Base-by-base conservation (phyloP, 2,888 invertebrate species). In the Nemoura dubitans region DNA sequence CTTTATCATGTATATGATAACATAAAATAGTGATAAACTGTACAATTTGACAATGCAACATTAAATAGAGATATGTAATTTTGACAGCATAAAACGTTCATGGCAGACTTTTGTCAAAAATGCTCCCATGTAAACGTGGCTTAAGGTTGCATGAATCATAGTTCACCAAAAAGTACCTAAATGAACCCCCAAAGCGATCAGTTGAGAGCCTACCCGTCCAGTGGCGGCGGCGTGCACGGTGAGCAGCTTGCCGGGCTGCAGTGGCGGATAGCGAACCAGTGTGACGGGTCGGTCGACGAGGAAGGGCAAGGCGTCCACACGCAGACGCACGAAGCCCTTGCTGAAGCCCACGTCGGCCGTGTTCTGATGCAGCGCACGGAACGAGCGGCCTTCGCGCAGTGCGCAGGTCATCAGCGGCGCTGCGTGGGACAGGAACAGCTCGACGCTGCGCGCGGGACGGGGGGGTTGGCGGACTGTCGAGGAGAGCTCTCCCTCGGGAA, bases 301-400 rank as follows among this genome's bases (percentile, higher is more conserved):
- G 89, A 92, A 92, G 16, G 91, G 90, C 27, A 92, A 88, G 26
- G 89, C 89, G 89, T 91, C 90, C 86, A 91, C 90, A 83, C 91
- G 91, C 26, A 93, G 91, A 76, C 91, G 89, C 0, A 92, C 90
- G 83, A 91, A 92, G 16, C 93, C 92, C 85, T 92, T 92, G 88
- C 93, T 93, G 88, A 94, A 93, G 0, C 92, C 91, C 86, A 93
- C 89, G 84, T 92, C 90, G 78, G 90, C 90, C n/a, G 89, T 88
- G 87, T 91, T 86, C 27, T 30, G 29, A 43, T 43, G 76, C 36
- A 87, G 85, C 76, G 43, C 76, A 43, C 82, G 84, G n/a, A 7
- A 76, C 27, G 26, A 26, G 26, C 27, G 59, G 27, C 29, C 76
- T 21, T 84, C 84, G 29, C 10, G 28, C 14, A 84, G 59, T 27